phyloP scores from a whole-genome alignment of 2,888 invertebrate genomes.

The Antitype chi region DNA sequence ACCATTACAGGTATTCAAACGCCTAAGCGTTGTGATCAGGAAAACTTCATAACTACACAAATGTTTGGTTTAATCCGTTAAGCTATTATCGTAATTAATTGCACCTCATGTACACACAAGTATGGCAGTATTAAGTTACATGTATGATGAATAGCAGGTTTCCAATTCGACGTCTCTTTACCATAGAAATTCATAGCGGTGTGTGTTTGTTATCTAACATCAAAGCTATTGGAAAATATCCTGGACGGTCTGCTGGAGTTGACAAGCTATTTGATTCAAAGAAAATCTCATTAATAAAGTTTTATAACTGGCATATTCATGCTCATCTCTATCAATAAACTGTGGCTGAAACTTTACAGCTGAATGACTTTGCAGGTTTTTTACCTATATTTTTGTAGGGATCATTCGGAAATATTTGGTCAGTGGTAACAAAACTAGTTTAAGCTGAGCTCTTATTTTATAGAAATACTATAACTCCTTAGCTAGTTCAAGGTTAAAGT shows the following conservation, averaged over 20 bases:
- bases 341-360: not conserved
- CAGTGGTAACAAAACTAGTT: not conserved
- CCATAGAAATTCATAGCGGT: not conserved
- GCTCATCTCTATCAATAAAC: not conserved
- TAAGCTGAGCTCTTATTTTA: not conserved
- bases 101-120: not conserved
- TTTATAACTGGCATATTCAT: not conserved
- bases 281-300: not conserved
- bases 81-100: not conserved
- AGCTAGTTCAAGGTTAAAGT: not conserved
- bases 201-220: not conserved
- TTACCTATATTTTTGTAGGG: not conserved
- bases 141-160: not conserved
- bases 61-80: not conserved
- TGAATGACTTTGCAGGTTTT: not conserved
- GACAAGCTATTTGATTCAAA: constrained; percentile 16
- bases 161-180: not conserved
- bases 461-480: not conserved
- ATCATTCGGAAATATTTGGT: not conserved
- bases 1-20: not conserved
- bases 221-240: constrained; percentile 21
- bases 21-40: not conserved
- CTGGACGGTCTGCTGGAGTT: not conserved
- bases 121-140: too few species aligned
- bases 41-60: not conserved